phyloP scores from a whole-genome alignment of 2,888 invertebrate species.

The Pseudeuparius sepicola region DNA sequence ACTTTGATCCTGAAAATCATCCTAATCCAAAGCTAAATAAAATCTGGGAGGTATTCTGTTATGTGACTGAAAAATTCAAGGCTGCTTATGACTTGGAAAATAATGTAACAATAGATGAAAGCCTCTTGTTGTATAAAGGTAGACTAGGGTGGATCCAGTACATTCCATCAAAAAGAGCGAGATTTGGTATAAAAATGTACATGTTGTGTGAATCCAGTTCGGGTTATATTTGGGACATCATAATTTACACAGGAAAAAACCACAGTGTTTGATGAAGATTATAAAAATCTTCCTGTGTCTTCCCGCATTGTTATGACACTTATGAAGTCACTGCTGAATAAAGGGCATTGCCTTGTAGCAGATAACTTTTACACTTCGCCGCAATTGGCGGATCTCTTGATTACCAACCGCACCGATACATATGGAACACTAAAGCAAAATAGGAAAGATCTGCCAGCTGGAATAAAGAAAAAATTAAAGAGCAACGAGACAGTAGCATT shows the following conservation, averaged over 20 bases:
- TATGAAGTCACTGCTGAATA: slow-evolving; percentile 20
- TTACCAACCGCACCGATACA: slow-evolving; percentile 18
- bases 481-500: slow-evolving; percentile 18
- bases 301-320: slow-evolving; percentile 24
- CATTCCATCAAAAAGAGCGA: too few relatives aligned
- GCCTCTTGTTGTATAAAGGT: slow-evolving; percentile 28
- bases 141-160: slow-evolving; percentile 28
- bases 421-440: slow-evolving; percentile 19
- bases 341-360: slow-evolving; percentile 24
- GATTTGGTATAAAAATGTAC: slow-evolving; percentile 30
- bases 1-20: slow-evolving; percentile 12
- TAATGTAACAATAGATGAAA: too few relatives aligned
- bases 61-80: too few relatives aligned
- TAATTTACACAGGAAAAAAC: slow-evolving; percentile 27
- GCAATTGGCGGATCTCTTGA: slow-evolving; percentile 17
- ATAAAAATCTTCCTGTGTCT: slow-evolving; percentile 19
- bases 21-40: slow-evolving; percentile 20
- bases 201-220: slow-evolving; percentile 30
- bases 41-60: too few relatives aligned
- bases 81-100: too few relatives aligned
- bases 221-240: slow-evolving; percentile 25
- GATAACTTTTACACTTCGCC: slow-evolving; percentile 24
- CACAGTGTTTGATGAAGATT: slow-evolving; percentile 11
- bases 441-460: too few relatives aligned
- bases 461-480: slow-evolving; percentile 7